Base-by-base conservation (phyloP, 2,797 vertebrate species). In the Tympanoctomys barrerae region DNA sequence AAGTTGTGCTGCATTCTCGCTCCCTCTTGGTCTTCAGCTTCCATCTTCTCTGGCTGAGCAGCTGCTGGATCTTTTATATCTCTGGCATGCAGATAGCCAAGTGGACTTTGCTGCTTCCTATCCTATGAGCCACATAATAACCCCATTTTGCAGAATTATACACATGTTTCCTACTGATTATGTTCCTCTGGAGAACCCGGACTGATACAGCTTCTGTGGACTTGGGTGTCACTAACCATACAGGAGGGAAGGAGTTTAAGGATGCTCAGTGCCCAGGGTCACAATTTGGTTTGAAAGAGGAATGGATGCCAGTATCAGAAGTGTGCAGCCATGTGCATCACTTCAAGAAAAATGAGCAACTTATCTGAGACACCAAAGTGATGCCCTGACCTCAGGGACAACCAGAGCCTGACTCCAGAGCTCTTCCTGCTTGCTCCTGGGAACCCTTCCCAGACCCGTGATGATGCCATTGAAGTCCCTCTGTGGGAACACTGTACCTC, bases 401-500 rank as follows among this genome's bases (percentile, higher is more conserved):
- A 18, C 1, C 36, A 2, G 16, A 39, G 16, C 64, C 64, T 0
- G 1, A 24, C 11, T 18, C 64, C 19, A 1, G 28, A 42, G 9
- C 2, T 14, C 36, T 49, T 28, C 16, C 70, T 42, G 71, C 71
- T 14, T 42, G 71, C 22, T 26, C 5, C 7, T 36, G 18, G n/a
- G 3, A 7, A 31, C 39, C 4, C 39, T 7, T 24, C 21, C 0
- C 11, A 1, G 1, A 7, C n/a, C 21, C 3, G 9, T 9, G 39
- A 22, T 2, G 36, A 13, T 22, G 7, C 36, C 68, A 14, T 46
- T 28, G 7, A 22, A 46, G 5, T 19, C 82, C 9, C n/a, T 8
- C 78, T 68, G 5, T 3, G 4, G 0, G 8, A 61, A n/a, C 1
- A 3, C 54, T 31, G 8, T 1, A 7, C 31, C 46, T 59, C 42